Conservation (phyloP, 2,888 invertebrate genomes). For the Philopedon plagiatum region DNA sequence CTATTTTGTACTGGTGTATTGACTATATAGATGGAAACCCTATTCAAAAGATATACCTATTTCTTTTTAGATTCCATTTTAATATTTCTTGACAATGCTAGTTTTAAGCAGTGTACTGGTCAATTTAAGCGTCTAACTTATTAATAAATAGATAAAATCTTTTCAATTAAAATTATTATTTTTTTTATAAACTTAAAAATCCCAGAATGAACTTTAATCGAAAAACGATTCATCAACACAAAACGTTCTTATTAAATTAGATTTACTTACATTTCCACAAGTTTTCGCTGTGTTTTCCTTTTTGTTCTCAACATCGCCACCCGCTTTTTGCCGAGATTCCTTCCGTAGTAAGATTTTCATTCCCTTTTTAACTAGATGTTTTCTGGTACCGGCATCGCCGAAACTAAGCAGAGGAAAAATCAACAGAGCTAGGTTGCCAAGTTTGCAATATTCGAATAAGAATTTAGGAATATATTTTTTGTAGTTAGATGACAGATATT, state of each 20-base stretch:
- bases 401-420: slow-evolving; percentile 34
- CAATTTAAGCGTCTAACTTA: too few relatives aligned
- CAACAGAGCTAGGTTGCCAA: slow-evolving; percentile 26
- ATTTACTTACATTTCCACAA: slow-evolving; percentile 19
- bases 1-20: too few relatives aligned
- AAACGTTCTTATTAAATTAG: slow-evolving; percentile 22
- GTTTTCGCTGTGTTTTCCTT: slow-evolving; percentile 13
- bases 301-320: slow-evolving; percentile 14
- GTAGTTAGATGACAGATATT: too few relatives aligned
- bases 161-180: neutral
- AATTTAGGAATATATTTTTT: neutral
- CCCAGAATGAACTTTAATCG: slow-evolving; percentile 11
- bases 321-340: slow-evolving; percentile 18
- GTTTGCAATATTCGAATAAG: neutral
- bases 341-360: slow-evolving; percentile 45
- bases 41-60: too few relatives aligned
- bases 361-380: slow-evolving; percentile 35
- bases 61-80: too few relatives aligned
- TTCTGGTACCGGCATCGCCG: slow-evolving; percentile 47
- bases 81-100: too few relatives aligned
- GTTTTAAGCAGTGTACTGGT: too few relatives aligned
- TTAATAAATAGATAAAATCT: too few relatives aligned
- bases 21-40: too few relatives aligned
- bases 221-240: slow-evolving; percentile 13
- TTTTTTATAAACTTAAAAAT: neutral